Percentiles rank a stretch among this genome's conserved stretches.
Conservation (phyloP, 2,888 invertebrate genomes). For the Pyrrhia umbra region DNA sequence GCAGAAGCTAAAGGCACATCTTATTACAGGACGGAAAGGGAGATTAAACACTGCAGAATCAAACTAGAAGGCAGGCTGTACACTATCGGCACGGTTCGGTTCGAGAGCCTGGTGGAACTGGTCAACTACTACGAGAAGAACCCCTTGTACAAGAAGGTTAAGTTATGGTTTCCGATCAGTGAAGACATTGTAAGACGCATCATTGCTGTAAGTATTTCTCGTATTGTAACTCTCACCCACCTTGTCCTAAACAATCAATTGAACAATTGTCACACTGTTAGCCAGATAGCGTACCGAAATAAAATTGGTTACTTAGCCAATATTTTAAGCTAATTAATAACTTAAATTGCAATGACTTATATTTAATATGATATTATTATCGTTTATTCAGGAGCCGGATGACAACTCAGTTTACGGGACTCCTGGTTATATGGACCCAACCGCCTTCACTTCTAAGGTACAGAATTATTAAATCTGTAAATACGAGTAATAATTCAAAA, state of each 20-base stretch:
- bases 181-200: slow-evolving; percentile 92
- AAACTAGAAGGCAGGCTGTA: slow-evolving; percentile 97
- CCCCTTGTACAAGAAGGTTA: slow-evolving; percentile 97
- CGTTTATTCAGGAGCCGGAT: slow-evolving; percentile 90
- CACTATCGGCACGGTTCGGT: slow-evolving; percentile 97
- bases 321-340: too few relatives aligned
- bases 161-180: slow-evolving; percentile 95
- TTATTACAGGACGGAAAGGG: slow-evolving; percentile 94
- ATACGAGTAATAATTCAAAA: too few relatives aligned
- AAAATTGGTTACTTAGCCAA: too few relatives aligned
- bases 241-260: too few relatives aligned
- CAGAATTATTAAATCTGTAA: not conserved
- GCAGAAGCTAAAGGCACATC: not conserved
- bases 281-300: too few relatives aligned
- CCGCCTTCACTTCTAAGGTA: slow-evolving; percentile 94
- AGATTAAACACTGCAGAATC: slow-evolving; percentile 99
- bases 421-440: slow-evolving; percentile 95
- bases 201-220: slow-evolving; percentile 89
- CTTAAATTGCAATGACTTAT: too few relatives aligned
- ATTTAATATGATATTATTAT: not conserved
- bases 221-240: too few relatives aligned
- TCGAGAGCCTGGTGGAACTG: slow-evolving; percentile 98
- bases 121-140: slow-evolving; percentile 97
- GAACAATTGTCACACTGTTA: too few relatives aligned
- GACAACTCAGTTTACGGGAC: slow-evolving; percentile 92